Evolutionary conservation across 2,113 vertebrate species (phyloP).

Genomic region (Uria aalge): DNA sequence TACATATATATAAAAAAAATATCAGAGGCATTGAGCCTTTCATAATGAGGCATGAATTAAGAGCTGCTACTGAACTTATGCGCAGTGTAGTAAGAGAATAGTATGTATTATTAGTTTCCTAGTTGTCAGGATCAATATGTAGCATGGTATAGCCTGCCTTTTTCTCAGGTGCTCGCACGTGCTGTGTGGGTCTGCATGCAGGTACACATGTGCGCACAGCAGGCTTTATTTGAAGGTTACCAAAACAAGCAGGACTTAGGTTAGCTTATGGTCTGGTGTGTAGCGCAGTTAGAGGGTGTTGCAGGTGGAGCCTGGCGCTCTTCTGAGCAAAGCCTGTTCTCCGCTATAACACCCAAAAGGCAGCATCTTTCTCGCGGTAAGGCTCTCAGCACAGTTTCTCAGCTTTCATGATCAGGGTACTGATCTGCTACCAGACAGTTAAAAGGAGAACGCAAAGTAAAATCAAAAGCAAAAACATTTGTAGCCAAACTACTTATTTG

Average conservation of each 20-base stretch:
- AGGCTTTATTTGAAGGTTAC: background rate
- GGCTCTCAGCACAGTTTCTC: background rate
- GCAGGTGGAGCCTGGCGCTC: background rate
- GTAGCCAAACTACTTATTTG: background rate
- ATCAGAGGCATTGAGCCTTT: background rate
- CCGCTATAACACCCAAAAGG: background rate
- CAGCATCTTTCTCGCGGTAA: background rate
- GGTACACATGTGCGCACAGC: fast-evolving
- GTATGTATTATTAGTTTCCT: background rate
- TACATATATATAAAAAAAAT: background rate
- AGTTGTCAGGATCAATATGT: background rate
- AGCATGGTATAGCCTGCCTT: background rate
- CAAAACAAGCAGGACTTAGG: background rate
- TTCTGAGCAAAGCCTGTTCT: background rate
- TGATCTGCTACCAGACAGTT: background rate
- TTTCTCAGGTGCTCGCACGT: background rate
- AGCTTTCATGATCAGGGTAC: background rate
- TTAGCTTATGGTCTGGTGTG: background rate
- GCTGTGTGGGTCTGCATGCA: background rate
- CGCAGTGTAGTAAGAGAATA: background rate
- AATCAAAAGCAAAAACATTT: background rate
- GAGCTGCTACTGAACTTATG: background rate
- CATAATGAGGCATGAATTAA: background rate
- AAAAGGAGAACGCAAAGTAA: background rate
- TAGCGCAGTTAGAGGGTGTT: background rate